These are phyloP conservation scores for Lycocorax pyrrhopterus DNA, from an alignment of 2,113 vertebrate species.

Conservation along the genomic window DNA sequence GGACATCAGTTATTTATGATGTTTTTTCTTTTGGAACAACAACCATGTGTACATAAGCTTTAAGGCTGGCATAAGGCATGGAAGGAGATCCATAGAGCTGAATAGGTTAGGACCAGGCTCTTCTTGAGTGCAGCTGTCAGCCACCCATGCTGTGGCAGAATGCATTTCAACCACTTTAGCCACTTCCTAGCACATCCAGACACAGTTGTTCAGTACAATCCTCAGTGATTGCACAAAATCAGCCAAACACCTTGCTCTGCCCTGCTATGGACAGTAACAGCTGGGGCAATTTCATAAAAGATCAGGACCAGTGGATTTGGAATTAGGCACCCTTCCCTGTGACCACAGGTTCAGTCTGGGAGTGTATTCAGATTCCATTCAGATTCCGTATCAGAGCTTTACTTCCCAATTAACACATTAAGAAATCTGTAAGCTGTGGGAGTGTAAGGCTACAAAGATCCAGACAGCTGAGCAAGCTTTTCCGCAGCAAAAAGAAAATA, in stretches of 20 bases:
- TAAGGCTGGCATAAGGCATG: neutral
- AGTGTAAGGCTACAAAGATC: neutral
- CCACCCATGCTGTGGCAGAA: neutral
- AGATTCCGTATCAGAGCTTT: neutral
- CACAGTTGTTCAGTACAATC: neutral
- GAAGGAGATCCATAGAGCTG: neutral
- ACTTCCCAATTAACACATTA: neutral
- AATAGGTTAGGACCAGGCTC: neutral
- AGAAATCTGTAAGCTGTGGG: neutral
- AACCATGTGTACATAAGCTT: neutral
- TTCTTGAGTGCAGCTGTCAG: neutral
- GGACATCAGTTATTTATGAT: neutral
- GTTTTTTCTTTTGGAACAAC: neutral
- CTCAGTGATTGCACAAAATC: neutral
- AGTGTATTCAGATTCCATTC: neutral
- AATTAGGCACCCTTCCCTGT: neutral
- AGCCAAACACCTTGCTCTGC: neutral
- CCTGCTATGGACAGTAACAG: neutral
- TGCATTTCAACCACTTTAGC: neutral
- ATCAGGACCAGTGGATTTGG: neutral
- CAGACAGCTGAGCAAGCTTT: neutral
- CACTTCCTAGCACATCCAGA: neutral
- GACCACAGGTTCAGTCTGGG: neutral
- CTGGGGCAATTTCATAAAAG: neutral
- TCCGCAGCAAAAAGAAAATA: neutral